These are phyloP conservation scores for Leptatherina wallacei DNA, from an alignment of 2,797 vertebrate genomes.

Conservation along the genomic window DNA sequence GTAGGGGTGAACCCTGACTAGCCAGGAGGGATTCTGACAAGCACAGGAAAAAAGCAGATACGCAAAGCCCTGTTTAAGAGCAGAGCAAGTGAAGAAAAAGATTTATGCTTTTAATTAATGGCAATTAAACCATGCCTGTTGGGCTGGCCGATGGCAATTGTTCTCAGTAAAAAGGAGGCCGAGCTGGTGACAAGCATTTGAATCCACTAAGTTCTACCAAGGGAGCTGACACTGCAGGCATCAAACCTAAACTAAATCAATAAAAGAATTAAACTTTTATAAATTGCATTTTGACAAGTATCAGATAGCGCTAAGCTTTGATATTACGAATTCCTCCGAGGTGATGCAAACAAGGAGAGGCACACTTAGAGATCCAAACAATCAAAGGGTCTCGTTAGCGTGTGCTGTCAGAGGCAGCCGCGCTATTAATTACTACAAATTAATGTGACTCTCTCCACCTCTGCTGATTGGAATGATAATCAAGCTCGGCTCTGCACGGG, in stretches of 20 bases:
- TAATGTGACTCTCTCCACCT: slow-evolving; percentile 93
- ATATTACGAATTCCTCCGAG: slow-evolving; percentile 98
- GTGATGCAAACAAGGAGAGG: slow-evolving; percentile 97
- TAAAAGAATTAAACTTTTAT: slow-evolving; percentile 99
- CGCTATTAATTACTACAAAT: slow-evolving; percentile 99
- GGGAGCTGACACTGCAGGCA: slow-evolving; percentile 99
- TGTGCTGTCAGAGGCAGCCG: slow-evolving; percentile 95
- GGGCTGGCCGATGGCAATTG: slow-evolving; percentile 99
- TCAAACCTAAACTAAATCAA: slow-evolving; percentile 99
- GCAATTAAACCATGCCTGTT: slow-evolving; percentile 99
- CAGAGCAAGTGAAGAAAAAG: slow-evolving; percentile 97
- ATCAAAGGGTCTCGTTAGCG: slow-evolving; percentile 99
- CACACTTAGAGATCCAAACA: slow-evolving; percentile 99
- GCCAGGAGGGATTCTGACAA: slow-evolving; percentile 99
- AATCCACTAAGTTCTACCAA: slow-evolving; percentile 99
- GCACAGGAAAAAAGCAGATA: slow-evolving; percentile 86
- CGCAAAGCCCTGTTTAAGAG: slow-evolving; percentile 97
- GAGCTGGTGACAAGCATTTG: slow-evolving; percentile 99
- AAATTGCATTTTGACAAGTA: slow-evolving; percentile 99
- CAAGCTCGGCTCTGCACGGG: slow-evolving; percentile 87
- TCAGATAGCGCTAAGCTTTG: slow-evolving; percentile 98
- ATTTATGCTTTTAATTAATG: slow-evolving; percentile 99
- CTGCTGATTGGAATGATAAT: slow-evolving; percentile 98
- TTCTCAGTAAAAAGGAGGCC: slow-evolving; percentile 98
- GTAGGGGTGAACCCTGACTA: slow-evolving; percentile 87